phyloP scores from a whole-genome alignment of 2,888 invertebrate genomes.

The Priocnemis perturbator region DNA sequence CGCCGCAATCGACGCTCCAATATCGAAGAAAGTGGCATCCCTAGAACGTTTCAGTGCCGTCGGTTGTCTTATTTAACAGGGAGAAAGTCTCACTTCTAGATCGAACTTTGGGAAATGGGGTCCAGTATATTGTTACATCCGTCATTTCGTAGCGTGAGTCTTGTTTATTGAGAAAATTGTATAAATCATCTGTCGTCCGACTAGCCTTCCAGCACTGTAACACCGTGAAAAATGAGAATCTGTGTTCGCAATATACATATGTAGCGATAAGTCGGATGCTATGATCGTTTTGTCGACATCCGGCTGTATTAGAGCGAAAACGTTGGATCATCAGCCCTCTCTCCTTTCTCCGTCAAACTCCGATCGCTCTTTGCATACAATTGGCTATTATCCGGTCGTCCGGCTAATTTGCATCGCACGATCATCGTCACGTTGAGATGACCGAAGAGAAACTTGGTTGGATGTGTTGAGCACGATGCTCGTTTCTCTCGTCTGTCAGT shows the following conservation, averaged over 20 bases:
- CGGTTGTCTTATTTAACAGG: too few relatives aligned
- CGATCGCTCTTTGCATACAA: constrained; percentile 61
- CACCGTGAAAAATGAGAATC: too few relatives aligned
- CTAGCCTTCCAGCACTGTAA: too few relatives aligned
- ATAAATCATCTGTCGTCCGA: too few relatives aligned
- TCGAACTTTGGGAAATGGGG: too few relatives aligned
- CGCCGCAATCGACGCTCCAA: background rate
- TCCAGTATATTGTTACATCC: too few relatives aligned
- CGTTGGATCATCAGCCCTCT: constrained; percentile 13
- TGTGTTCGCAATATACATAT: too few relatives aligned
- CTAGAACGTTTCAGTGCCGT: background rate
- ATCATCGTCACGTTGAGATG: constrained; percentile 39
- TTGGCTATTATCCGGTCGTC: constrained; percentile 55
- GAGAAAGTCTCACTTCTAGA: too few relatives aligned
- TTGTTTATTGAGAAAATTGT: too few relatives aligned
- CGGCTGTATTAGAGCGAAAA: constrained; percentile 32
- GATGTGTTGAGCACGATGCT: background rate
- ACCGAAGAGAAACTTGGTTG: too few relatives aligned
- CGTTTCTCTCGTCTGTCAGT: constrained; percentile 6
- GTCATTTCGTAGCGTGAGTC: too few relatives aligned
- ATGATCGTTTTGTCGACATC: constrained; percentile 34
- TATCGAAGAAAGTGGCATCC: background rate
- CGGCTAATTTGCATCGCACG: constrained; percentile 52
- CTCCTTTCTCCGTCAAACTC: constrained; percentile 33
- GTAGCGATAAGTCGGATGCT: too few relatives aligned